Evolutionary conservation across 2,888 invertebrate genomes (phyloP).

Genomic region (Cryptocephalus moraei): DNA sequence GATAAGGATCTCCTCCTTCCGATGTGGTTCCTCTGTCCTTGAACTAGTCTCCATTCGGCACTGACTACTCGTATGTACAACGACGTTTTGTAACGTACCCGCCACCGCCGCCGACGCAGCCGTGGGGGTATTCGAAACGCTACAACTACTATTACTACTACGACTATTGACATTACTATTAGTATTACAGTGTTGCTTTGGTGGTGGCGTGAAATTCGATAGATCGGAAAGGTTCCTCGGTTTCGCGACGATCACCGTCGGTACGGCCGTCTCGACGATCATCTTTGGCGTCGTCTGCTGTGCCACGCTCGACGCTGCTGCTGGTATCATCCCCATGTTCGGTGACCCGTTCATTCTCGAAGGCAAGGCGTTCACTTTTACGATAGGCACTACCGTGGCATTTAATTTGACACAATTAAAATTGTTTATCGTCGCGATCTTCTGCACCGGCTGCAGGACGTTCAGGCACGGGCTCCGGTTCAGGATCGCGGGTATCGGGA

Average conservation of each 20-base stretch:
- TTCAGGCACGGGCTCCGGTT: slow-evolving; percentile 33
- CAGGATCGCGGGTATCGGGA: slow-evolving; percentile 29
- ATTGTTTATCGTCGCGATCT: slow-evolving; percentile 32
- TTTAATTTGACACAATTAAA: slow-evolving; percentile 38
- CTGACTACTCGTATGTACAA: slow-evolving; percentile 1
- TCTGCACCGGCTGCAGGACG: slow-evolving; percentile 33
- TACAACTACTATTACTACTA: too few species aligned
- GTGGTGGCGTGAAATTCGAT: slow-evolving; percentile 1
- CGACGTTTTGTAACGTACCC: background rate
- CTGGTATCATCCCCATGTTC: background rate
- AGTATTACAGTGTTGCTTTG: slow-evolving; percentile 21
- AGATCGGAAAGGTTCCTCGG: slow-evolving; percentile 3
- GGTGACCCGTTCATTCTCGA: slow-evolving; percentile 26
- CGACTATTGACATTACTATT: background rate
- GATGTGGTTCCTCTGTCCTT: slow-evolving; percentile 16
- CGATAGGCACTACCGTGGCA: slow-evolving; percentile 39
- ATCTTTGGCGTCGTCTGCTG: background rate
- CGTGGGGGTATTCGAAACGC: background rate
- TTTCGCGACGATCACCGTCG: slow-evolving; percentile 2
- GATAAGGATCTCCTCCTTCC: slow-evolving; percentile 16
- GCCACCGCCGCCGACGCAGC: background rate
- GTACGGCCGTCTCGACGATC: background rate
- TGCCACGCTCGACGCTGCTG: background rate
- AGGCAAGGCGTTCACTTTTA: slow-evolving; percentile 36
- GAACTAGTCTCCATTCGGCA: slow-evolving; percentile 13